Conservation (phyloP, 2,113 vertebrate species). For the Nerophis ophidion region DNA sequence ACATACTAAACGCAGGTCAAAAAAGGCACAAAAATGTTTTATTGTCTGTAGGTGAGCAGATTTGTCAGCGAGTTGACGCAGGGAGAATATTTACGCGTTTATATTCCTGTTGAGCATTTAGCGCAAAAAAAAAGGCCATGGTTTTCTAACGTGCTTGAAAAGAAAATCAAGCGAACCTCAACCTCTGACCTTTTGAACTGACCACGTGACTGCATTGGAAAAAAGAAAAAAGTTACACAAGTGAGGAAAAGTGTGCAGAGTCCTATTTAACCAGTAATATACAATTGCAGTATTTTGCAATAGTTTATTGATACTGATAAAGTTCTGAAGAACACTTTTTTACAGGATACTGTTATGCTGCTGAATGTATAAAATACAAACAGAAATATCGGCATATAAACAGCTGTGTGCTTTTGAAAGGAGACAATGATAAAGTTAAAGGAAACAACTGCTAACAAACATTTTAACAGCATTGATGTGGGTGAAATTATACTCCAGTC, state of each 20-base stretch:
- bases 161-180: neutral
- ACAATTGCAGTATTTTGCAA: too few relatives aligned
- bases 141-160: conserved; percentile 12
- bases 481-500: neutral
- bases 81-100: conserved; percentile 25
- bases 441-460: neutral
- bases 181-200: conserved; percentile 15
- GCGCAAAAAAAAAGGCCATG: conserved; percentile 22
- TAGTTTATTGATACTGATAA: too few relatives aligned
- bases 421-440: neutral
- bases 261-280: too few relatives aligned
- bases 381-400: neutral
- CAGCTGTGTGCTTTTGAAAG: neutral
- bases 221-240: too few relatives aligned
- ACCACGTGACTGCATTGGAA: neutral
- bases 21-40: conserved; percentile 12
- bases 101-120: conserved; percentile 24
- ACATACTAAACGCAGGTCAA: conserved; percentile 15
- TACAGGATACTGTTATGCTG: too few relatives aligned
- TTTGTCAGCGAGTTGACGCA: conserved; percentile 10
- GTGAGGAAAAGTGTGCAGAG: too few relatives aligned
- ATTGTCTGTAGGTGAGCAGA: conserved; percentile 8
- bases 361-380: too few relatives aligned
- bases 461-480: neutral
- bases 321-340: too few relatives aligned